Conservation (phyloP, 2,888 invertebrate genomes). For the Cepaea hortensis region DNA sequence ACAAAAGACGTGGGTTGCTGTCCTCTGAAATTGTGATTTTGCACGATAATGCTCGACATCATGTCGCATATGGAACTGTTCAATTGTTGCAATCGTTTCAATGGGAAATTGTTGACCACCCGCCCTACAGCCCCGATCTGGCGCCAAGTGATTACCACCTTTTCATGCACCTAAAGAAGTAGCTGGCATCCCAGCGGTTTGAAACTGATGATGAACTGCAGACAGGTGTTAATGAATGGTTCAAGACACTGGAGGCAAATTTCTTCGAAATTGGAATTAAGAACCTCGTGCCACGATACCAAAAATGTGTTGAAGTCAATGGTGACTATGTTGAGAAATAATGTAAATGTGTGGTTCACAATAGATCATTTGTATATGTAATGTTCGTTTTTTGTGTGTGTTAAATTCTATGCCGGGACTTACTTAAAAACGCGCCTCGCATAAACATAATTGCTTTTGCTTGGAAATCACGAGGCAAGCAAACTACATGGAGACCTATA, state of each 20-base stretch:
- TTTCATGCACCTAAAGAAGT: slow-evolving; percentile 6
- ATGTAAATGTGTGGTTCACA: no score
- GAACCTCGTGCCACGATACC: not conserved
- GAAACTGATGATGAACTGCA: slow-evolving; percentile 1
- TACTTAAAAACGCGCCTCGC: no score
- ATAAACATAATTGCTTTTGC: no score
- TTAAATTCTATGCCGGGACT: no score
- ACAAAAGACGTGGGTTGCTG: slow-evolving; percentile 2
- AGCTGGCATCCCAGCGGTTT: not conserved
- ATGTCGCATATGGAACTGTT: not conserved
- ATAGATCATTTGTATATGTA: no score
- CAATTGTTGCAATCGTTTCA: not conserved
- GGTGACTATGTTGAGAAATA: not conserved
- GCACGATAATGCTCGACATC: not conserved
- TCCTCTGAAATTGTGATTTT: not conserved
- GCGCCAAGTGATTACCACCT: slow-evolving; percentile 7
- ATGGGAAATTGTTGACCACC: not conserved
- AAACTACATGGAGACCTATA: no score
- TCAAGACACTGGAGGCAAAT: not conserved
- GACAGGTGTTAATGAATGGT: not conserved
- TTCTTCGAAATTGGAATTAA: not conserved
- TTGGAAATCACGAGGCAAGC: no score
- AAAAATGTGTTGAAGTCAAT: slow-evolving; percentile 4
- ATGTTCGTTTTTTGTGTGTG: no score
- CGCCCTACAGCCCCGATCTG: not conserved